A percentile compares a stretch with the other conserved stretches of the same genome.
phyloP scores from a whole-genome alignment of 2,888 invertebrate genomes.

The Clivina fossor region DNA sequence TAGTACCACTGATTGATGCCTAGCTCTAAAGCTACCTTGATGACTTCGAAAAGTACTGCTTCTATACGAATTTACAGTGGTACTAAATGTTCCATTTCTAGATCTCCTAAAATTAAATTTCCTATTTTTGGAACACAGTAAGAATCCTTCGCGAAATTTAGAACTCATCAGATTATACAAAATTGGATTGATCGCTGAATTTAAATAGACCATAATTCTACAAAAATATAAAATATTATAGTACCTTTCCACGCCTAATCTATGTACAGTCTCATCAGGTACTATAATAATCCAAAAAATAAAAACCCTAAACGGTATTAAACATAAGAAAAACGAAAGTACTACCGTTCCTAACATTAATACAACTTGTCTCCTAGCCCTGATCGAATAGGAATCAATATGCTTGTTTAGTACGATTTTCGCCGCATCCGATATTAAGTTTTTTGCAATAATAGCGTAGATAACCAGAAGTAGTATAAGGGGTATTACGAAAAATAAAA shows the following conservation, averaged over 20 bases:
- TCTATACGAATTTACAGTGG: constrained; percentile 55
- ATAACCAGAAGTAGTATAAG: constrained; percentile 75
- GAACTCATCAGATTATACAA: constrained; percentile 92
- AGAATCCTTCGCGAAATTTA: constrained; percentile 82
- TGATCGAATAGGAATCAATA: constrained; percentile 68
- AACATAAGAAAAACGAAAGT: constrained; percentile 82
- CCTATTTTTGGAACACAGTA: constrained; percentile 64
- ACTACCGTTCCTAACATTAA: constrained; percentile 86
- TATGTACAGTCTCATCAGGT: constrained; percentile 66
- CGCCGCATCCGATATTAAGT: constrained; percentile 71
- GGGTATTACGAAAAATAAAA: constrained; percentile 80
- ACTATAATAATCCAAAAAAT: constrained; percentile 81
- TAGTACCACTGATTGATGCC: constrained; percentile 38
- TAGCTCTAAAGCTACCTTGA: constrained; percentile 51
- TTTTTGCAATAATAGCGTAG: constrained; percentile 82
- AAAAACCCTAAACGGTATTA: constrained; percentile 83
- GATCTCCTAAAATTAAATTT: constrained; percentile 54
- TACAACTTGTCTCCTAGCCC: constrained; percentile 80
- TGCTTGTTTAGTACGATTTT: constrained; percentile 71
- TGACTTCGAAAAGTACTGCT: constrained; percentile 49
- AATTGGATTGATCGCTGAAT: constrained; percentile 88
- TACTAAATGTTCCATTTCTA: constrained; percentile 59
- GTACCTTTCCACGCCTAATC: constrained; percentile 75
- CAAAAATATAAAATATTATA: constrained; percentile 82
- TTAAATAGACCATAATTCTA: constrained; percentile 83